These are phyloP conservation scores for Trissonchulus sp. DNA, from an alignment of 2,888 invertebrate species.

Conservation along the genomic window DNA sequence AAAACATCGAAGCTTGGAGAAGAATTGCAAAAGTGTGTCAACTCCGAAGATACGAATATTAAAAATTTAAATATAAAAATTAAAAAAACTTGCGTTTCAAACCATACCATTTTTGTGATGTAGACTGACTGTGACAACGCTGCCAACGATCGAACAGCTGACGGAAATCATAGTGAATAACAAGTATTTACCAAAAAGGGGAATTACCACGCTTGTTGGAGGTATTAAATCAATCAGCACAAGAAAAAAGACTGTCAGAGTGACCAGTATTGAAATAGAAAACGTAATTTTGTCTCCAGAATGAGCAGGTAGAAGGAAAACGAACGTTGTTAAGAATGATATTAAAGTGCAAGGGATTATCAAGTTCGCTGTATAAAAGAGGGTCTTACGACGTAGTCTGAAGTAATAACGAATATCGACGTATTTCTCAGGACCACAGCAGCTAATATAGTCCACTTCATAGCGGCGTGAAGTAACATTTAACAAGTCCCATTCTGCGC, in stretches of 20 bases:
- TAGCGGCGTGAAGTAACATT: slow-evolving; percentile 17
- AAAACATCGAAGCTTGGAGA: no score
- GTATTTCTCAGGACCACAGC: slow-evolving; percentile 26
- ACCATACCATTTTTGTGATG: slow-evolving; percentile 35
- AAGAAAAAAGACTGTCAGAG: slow-evolving; percentile 52
- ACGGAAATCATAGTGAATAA: slow-evolving; percentile 51
- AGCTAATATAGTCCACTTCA: slow-evolving; percentile 20
- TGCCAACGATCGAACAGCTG: slow-evolving; percentile 42
- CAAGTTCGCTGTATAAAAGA: slow-evolving; percentile 23
- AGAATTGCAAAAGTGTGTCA: no score
- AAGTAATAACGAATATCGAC: slow-evolving; percentile 22
- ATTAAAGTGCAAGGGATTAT: slow-evolving; percentile 46
- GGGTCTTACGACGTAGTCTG: slow-evolving; percentile 16
- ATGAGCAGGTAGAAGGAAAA: slow-evolving; percentile 27
- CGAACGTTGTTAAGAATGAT: slow-evolving; percentile 25
- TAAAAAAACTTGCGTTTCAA: no score
- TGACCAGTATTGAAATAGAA: slow-evolving; percentile 51
- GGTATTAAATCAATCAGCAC: slow-evolving; percentile 47
- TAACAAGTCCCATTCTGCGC: slow-evolving; percentile 23
- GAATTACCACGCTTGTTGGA: slow-evolving; percentile 50
- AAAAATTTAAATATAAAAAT: no score
- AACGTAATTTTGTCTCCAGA: slow-evolving; percentile 52
- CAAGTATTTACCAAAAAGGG: slow-evolving; percentile 52
- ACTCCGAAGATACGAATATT: no score
- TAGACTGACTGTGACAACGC: slow-evolving; percentile 49